phyloP scores from a whole-genome alignment of 2,797 vertebrate species.

The Botia almorhae region DNA sequence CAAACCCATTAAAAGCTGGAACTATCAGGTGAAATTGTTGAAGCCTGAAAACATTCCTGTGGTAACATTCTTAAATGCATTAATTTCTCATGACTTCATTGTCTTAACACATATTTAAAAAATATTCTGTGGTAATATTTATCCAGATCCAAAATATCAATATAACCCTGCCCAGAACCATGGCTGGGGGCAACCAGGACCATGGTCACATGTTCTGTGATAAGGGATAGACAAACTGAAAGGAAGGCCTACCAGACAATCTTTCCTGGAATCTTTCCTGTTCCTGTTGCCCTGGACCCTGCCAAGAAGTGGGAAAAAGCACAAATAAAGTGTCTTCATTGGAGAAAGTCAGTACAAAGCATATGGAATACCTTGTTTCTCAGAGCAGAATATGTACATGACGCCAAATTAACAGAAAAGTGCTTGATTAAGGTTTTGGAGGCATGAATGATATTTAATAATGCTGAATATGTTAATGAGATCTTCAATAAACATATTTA shows the following conservation, averaged over 20 bases:
- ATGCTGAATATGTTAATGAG: slow-evolving; percentile 3
- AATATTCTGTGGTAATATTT: slow-evolving; percentile 1
- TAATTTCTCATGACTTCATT: neutral
- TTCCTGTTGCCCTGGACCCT: no score
- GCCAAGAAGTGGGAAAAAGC: no score
- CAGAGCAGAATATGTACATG: slow-evolving; percentile 40
- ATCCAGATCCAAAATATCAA: slow-evolving; percentile 21
- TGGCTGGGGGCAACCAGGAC: no score
- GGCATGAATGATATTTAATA: neutral
- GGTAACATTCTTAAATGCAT: neutral
- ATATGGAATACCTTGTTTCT: neutral
- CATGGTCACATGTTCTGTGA: no score
- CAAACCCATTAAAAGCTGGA: neutral
- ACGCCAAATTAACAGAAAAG: neutral
- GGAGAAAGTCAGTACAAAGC: neutral
- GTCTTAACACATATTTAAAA: neutral
- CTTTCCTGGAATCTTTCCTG: no score
- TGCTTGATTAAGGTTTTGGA: slow-evolving; percentile 5
- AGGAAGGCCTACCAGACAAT: no score
- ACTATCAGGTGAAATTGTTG: neutral
- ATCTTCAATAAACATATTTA: neutral
- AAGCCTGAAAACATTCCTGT: neutral
- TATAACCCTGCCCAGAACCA: neutral
- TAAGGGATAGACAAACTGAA: no score
- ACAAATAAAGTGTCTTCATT: neutral